Evolutionary conservation across 1,140 invertebrate species (phyloP).

Genomic region (Chionoecetes opilio): DNA sequence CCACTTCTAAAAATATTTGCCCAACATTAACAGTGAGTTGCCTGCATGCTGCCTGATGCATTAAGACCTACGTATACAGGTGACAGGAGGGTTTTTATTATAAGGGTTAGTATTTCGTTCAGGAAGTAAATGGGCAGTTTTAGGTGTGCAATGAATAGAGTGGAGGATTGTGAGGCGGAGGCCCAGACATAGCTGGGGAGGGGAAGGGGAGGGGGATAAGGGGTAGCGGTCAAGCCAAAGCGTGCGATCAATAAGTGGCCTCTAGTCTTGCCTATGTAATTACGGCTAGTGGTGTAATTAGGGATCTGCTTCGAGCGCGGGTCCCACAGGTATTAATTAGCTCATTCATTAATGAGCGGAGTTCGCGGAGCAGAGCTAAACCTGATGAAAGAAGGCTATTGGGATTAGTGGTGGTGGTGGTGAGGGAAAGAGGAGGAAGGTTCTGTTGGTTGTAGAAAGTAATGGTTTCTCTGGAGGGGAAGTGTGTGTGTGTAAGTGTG

Average conservation of each 20-base stretch:
- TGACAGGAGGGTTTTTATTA: no score
- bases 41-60: no score
- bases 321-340: conserved; percentile 52
- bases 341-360: conserved; percentile 39
- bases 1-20: no score
- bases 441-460: conserved; percentile 14
- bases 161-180: not conserved
- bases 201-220: not conserved
- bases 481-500: conserved; percentile 16
- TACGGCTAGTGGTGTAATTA: conserved; percentile 52
- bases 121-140: not conserved
- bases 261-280: conserved; percentile 46
- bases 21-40: no score
- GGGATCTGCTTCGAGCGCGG: conserved; percentile 44
- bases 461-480: not conserved
- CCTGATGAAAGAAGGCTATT: conserved; percentile 33
- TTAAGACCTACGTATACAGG: no score
- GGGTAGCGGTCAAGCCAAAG: conserved; percentile 6
- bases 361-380: conserved; percentile 30
- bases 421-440: not conserved
- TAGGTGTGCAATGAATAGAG: not conserved
- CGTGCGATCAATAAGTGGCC: conserved; percentile 45
- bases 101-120: no score
- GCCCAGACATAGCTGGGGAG: not conserved
- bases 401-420: conserved; percentile 31